Evolutionary conservation across 2,888 invertebrate species (phyloP).

Genomic region (Osedax frankpressi): DNA sequence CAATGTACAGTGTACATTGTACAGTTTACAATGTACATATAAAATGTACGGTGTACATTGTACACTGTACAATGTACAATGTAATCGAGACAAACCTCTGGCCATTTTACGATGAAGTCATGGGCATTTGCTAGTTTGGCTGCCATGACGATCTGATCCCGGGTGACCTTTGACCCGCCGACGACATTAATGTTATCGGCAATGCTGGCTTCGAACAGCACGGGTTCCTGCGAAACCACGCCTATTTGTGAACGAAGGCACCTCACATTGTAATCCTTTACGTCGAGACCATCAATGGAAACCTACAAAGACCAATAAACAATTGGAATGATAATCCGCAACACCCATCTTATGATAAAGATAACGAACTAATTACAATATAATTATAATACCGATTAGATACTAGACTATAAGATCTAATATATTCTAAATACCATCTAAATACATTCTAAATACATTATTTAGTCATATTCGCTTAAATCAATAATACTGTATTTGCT

Average conservation of each 20-base stretch:
- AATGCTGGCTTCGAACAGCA: background rate
- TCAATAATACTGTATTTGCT: no score
- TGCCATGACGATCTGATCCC: background rate
- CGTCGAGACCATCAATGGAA: conserved; percentile 40
- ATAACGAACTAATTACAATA: no score
- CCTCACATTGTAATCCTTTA: conserved; percentile 20
- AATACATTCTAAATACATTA: no score
- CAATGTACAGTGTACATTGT: no score
- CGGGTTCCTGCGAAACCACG: conserved; percentile 38
- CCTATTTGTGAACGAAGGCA: conserved; percentile 29
- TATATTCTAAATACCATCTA: no score
- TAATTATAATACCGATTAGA: no score
- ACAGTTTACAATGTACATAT: no score
- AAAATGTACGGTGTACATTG: no score
- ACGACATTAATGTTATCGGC: conserved; percentile 3
- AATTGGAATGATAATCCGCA: background rate
- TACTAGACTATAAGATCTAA: no score
- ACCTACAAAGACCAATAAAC: conserved; percentile 27
- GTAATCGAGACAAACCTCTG: conserved; percentile 5
- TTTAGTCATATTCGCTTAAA: no score
- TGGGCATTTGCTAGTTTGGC: conserved; percentile 11
- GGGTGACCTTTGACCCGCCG: background rate
- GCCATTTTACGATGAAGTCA: background rate
- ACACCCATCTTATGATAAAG: no score
- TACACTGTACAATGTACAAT: no score